Percentiles rank a stretch among this genome's conserved stretches.
Conservation (phyloP, 2,797 vertebrate species). For the Dromococcyx pavoninus region DNA sequence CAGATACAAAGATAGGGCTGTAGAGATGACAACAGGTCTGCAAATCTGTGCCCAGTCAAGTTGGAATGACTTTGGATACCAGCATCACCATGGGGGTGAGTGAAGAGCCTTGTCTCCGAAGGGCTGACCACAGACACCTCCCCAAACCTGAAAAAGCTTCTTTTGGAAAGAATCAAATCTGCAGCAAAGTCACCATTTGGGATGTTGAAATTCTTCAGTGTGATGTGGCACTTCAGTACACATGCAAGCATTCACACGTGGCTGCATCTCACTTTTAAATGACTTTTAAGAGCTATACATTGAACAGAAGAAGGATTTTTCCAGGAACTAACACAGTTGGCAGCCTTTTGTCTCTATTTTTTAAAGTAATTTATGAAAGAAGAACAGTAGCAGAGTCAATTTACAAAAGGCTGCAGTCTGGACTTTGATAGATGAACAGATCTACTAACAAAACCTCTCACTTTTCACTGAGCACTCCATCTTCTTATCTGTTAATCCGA, state of each 20-base stretch:
- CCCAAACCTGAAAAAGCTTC: not conserved
- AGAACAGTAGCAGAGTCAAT: conserved; percentile 47
- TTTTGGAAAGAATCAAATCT: not conserved
- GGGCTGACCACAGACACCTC: not conserved
- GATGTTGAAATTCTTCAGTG: not conserved
- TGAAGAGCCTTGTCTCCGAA: not conserved
- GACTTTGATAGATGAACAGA: conserved; percentile 66
- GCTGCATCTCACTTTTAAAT: conserved; percentile 34
- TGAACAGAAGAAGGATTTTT: conserved; percentile 52
- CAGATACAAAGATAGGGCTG: not conserved
- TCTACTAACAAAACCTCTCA: conserved; percentile 52
- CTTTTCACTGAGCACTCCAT: conserved; percentile 41
- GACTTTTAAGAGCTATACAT: conserved; percentile 12
- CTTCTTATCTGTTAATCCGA: conserved; percentile 45
- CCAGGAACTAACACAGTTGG: conserved; percentile 45
- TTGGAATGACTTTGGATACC: not conserved
- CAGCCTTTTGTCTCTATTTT: conserved; percentile 61
- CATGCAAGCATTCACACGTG: conserved; percentile 25
- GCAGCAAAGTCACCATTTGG: not conserved
- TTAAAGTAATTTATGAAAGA: conserved; percentile 58
- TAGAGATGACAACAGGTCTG: fast-evolving
- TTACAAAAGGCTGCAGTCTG: conserved; percentile 38
- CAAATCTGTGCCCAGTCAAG: not conserved
- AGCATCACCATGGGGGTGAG: not conserved
- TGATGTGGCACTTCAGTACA: not conserved